Evolutionary conservation across 2,113 vertebrate genomes (phyloP), one percentile per base, ranked within the genome.

Genomic region (Toxostoma redivivum): DNA sequence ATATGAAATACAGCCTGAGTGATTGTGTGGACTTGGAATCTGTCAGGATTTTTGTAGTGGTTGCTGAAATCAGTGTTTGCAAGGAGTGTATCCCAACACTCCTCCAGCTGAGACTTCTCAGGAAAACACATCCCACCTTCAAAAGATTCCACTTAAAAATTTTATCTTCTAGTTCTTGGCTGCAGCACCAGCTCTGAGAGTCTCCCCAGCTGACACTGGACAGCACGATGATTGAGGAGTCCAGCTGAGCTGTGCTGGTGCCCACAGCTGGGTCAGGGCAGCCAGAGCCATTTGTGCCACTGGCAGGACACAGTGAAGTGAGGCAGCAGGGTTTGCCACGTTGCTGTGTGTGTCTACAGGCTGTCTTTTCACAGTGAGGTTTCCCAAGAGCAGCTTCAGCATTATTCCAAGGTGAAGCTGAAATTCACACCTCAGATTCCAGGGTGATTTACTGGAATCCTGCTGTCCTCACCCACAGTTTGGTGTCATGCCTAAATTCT

Each of bases 321-420:
- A 30, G 14, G 14, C 51, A 87, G 51, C 42, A 2, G 24, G 35
- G 25, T 72, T 57, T 62, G 25, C 47, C 60, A 25, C 64, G 7
- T 17, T 2, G 3, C 35, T 47, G 3, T 17, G 21, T 30, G 0
- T 25, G 30, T 60, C 57, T 58, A 69, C 51, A 81, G 31, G 64
- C 28, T 11, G 64, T 31, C 45, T 27, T 50, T 27, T 16, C 18
- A 17, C 37, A 17, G 33, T 0, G 1, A 21, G 15, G 33, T n/a
- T 79, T 89, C 92, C 69, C 73, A 79, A 37, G 61, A 67, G 56
- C 50, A 88, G 77, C 78, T 77, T 53, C 54, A 83, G 47, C 47
- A 4, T 35, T 74, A 30, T 50, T 89, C 60, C 37, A 35, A 85
- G 40, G 38, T 15, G 35, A 73, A 33, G 64, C 38, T 89, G 77